A percentile compares a stretch with the other conserved stretches of the same genome.
Conservation (phyloP, 2,888 invertebrate species). For the Stomorhina lunata region DNA sequence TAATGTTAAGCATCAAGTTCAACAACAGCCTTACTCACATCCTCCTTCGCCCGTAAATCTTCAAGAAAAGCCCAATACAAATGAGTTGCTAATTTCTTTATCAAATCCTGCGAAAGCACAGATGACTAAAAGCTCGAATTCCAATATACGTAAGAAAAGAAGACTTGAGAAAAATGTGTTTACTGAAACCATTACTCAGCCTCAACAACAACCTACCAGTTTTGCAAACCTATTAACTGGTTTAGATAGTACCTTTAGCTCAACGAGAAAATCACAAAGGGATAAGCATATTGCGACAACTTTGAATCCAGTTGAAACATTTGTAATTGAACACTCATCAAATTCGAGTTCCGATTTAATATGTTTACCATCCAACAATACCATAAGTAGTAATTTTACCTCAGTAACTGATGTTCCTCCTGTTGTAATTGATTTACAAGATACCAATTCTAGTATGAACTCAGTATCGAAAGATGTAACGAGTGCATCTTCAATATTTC, state of each 20-base stretch:
- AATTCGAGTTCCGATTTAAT: constrained; percentile 68
- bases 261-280: not conserved
- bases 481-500: constrained; percentile 27
- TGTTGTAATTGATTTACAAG: constrained; percentile 75
- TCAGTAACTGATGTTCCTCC: constrained; percentile 65
- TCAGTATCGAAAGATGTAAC: constrained; percentile 62
- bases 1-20: constrained; percentile 26
- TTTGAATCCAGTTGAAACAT: constrained; percentile 47
- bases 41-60: constrained; percentile 67
- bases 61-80: constrained; percentile 45
- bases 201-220: constrained; percentile 69
- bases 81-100: constrained; percentile 50
- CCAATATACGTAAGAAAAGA: constrained; percentile 65
- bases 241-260: constrained; percentile 35
- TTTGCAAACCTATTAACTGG: constrained; percentile 71
- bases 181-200: not conserved
- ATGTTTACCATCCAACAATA: constrained; percentile 49
- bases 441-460: constrained; percentile 76
- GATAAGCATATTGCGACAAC: constrained; percentile 24
- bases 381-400: constrained; percentile 46
- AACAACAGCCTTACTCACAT: constrained; percentile 62
- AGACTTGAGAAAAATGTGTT: constrained; percentile 46
- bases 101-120: constrained; percentile 58
- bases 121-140: constrained; percentile 65
- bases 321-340: constrained; percentile 69